Evolutionary conservation across 2,113 vertebrate species (phyloP).

Genomic region (Pandion haliaetus): DNA sequence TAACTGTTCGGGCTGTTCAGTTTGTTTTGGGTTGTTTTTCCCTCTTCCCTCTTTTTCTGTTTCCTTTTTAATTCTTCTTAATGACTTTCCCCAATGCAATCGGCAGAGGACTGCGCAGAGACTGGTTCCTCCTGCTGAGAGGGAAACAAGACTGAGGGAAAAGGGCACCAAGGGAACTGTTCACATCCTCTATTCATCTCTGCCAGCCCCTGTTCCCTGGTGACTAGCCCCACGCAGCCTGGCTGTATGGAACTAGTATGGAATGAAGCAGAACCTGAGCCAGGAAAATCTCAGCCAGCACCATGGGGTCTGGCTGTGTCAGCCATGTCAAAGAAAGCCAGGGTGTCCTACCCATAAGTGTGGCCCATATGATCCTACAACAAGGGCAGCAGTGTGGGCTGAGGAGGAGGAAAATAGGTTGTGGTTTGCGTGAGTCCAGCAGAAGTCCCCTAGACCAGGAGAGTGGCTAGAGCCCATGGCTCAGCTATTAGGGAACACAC

Average conservation of each 20-base stretch:
- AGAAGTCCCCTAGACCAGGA: not conserved
- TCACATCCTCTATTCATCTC: constrained; percentile 56
- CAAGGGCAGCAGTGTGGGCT: not conserved
- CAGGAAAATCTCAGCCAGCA: not conserved
- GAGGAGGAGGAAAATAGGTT: not conserved
- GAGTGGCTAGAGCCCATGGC: not conserved
- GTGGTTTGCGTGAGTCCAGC: not conserved
- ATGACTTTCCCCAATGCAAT: constrained; percentile 41
- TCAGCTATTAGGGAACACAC: not conserved
- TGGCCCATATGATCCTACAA: not conserved
- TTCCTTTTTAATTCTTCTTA: constrained; percentile 68
- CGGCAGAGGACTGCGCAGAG: constrained; percentile 37
- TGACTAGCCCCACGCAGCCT: constrained; percentile 7
- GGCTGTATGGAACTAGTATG: constrained; percentile 11
- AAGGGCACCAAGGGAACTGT: constrained; percentile 66
- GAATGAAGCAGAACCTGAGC: constrained; percentile 3
- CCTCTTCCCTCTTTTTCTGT: not conserved
- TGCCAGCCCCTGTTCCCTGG: constrained; percentile 24
- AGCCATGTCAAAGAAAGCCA: not conserved
- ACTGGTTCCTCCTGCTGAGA: constrained; percentile 63
- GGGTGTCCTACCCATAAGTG: not conserved
- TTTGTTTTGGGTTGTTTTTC: not conserved
- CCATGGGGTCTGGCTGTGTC: not conserved
- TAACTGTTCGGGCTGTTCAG: constrained; percentile 24
- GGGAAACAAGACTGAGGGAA: constrained; percentile 66